These are phyloP conservation scores for Parnassius mnemosyne DNA, from an alignment of 2,888 invertebrate species.

Conservation along the genomic window DNA sequence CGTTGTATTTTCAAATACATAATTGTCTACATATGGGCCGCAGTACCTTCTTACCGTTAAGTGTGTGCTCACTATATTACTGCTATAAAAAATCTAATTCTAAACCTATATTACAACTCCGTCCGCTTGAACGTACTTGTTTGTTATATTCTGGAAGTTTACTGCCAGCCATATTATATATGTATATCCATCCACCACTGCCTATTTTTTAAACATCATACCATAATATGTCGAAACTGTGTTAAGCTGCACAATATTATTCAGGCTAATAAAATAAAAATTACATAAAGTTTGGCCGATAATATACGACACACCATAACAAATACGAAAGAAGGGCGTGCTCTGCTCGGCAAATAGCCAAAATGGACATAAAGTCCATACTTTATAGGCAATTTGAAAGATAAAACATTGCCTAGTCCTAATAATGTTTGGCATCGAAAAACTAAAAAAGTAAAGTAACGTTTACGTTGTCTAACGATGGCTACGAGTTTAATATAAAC, in stretches of 20 bases:
- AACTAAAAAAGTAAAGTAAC: constrained; percentile 5
- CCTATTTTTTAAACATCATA: too few relatives aligned
- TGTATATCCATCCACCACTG: too few relatives aligned
- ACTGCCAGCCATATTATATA: too few relatives aligned
- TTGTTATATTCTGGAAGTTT: too few relatives aligned
- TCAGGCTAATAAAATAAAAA: constrained; percentile 10
- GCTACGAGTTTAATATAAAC: constrained; percentile 15
- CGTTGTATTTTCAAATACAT: too few relatives aligned
- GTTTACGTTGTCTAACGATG: constrained; percentile 10
- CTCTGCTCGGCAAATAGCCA: constrained; percentile 24
- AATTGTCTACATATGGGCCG: too few relatives aligned
- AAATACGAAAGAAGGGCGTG: constrained; percentile 10
- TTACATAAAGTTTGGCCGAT: constrained; percentile 15
- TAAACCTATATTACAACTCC: too few relatives aligned
- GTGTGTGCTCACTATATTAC: too few relatives aligned
- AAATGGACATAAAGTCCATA: constrained; percentile 19
- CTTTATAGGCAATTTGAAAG: constrained; percentile 19
- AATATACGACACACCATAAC: constrained; percentile 12
- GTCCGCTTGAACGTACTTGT: too few relatives aligned
- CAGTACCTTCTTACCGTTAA: too few relatives aligned
- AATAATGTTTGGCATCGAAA: not conserved
- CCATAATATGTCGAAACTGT: not conserved
- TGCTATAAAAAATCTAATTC: too few relatives aligned
- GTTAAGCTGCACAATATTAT: not conserved
- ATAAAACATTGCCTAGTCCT: constrained; percentile 10